Evolutionary conservation across 2,113 vertebrate species (phyloP), one percentile per base, ranked within the genome.

Genomic region (Eolophus roseicapilla): DNA sequence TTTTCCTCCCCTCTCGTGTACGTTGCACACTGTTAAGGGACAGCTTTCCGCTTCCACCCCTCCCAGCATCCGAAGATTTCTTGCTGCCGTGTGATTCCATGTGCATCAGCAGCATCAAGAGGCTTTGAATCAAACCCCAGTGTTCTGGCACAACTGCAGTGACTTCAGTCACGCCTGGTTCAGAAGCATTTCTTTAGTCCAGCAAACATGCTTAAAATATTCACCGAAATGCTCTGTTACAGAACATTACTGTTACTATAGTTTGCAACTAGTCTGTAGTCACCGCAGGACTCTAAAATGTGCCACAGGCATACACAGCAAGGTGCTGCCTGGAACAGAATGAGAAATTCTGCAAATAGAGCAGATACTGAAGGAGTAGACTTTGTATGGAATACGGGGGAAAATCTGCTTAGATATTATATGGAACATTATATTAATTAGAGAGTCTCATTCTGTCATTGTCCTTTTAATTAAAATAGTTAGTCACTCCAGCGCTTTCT

Each of bases 21-120:
- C 0, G 0, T 0, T 35, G 27, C 31, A 39, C 20, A 13, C 18
- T 62, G 33, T 35, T n/a, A 41, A 55, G 71, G 7, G 41, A 44
- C 33, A 67, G 18, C 31, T 62, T 46, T 65, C 53, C 14, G 10
- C 71, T 60, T 82, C 25, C 3, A 2, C 9, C 10, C 5, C 29
- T 46, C 41, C 21, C 88, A 75, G 53, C 19, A 55, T 21, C 13
- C 3, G 41, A 31, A 85, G 17, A 92, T 33, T 50, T 62, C 68
- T 70, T 44, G 65, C 21, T 55, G 53, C 37, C n/a, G 2, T 14
- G 14, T 9, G n/a, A 79, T n/a, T 77, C 35, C 37, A 47, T 2
- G 9, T n/a, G 35, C 33, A 67, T n/a, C 83, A 82, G 55, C 67
- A 86, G 44, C 47, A 86, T 24, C 24, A 37, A 55, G n/a, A 52